Evolutionary conservation across 2,888 invertebrate species (phyloP).

Genomic region (Perithous albicinctus): DNA sequence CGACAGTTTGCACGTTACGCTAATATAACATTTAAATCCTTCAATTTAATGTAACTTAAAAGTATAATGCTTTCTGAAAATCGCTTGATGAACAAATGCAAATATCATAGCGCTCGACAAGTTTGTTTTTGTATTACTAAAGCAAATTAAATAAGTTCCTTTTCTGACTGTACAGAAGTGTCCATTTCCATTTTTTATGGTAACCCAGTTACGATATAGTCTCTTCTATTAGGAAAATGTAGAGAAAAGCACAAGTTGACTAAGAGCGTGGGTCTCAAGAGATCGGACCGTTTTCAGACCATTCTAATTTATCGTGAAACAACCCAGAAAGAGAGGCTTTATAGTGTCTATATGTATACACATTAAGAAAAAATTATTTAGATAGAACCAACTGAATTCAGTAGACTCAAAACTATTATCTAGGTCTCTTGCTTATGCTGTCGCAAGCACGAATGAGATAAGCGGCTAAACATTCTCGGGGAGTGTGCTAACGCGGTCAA

Average conservation of each 20-base stretch:
- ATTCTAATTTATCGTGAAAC: constrained; percentile 5
- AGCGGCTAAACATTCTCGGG: constrained; percentile 52
- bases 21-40: neutral
- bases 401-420: neutral
- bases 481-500: constrained; percentile 54
- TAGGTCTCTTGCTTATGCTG: constrained; percentile 4
- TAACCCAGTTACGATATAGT: too few species aligned
- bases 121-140: neutral
- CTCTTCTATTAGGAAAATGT: neutral
- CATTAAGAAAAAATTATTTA: too few species aligned
- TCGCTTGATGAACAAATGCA: neutral
- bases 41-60: neutral
- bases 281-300: constrained; percentile 9
- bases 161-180: neutral
- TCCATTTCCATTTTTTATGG: neutral
- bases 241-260: neutral
- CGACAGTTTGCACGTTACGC: neutral
- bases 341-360: neutral
- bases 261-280: too few species aligned
- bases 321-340: neutral
- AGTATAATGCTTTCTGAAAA: neutral
- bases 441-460: constrained; percentile 40
- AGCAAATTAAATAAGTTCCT: neutral
- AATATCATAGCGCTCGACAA: neutral
- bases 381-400: neutral